phyloP scores from a whole-genome alignment of 1,140 invertebrate genomes.

The Heliconius eleuchia region DNA sequence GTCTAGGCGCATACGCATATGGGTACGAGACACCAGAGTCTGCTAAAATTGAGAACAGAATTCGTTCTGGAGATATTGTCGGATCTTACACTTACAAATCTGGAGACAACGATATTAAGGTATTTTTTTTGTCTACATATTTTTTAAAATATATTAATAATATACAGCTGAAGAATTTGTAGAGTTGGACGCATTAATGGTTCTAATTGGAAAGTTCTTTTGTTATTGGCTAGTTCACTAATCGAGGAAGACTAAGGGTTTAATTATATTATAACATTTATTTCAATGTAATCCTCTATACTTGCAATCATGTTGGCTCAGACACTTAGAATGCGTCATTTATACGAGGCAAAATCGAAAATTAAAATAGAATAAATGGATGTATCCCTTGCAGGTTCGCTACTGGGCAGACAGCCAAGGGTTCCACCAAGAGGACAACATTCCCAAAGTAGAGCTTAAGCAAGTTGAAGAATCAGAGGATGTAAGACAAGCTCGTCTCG shows the following conservation, averaged over 20 bases:
- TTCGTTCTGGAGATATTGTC: conserved; percentile 75
- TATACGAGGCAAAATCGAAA: too few species aligned
- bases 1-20: conserved; percentile 84
- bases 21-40: conserved; percentile 85
- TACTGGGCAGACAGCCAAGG: conserved; percentile 85
- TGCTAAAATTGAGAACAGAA: conserved; percentile 82
- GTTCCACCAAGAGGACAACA: conserved; percentile 86
- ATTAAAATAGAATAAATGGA: too few species aligned
- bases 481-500: conserved; percentile 83
- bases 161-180: neutral
- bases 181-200: neutral
- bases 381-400: conserved; percentile 65
- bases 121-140: conserved; percentile 26
- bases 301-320: neutral
- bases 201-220: too few species aligned
- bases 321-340: too few species aligned
- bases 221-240: too few species aligned
- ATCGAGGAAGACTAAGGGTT: too few species aligned
- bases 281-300: too few species aligned
- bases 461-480: conserved; percentile 83
- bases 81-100: conserved; percentile 80
- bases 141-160: neutral
- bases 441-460: conserved; percentile 82
- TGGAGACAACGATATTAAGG: conserved; percentile 78
- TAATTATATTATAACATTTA: too few species aligned